Conservation (phyloP, 2,113 vertebrate species). For the Clupea harengus region DNA sequence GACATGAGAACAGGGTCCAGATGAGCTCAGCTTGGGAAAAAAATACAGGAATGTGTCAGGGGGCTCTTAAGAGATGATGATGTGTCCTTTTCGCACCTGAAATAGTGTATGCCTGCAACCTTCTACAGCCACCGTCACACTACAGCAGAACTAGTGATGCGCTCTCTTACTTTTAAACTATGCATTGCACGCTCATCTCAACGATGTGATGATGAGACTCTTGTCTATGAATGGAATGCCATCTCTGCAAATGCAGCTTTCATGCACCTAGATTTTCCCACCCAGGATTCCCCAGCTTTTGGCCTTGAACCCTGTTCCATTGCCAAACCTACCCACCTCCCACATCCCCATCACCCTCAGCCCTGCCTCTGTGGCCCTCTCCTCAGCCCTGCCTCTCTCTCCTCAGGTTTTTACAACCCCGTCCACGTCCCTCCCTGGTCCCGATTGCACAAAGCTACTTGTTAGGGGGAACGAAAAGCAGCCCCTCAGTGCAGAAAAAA, state of each 20-base stretch:
- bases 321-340: no score
- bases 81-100: background rate
- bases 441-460: conserved; percentile 46
- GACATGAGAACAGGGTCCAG: background rate
- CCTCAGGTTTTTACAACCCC: conserved; percentile 23
- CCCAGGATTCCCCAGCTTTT: background rate
- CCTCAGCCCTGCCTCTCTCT: background rate
- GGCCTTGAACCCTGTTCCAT: no score
- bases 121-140: no score
- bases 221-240: no score
- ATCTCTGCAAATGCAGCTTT: no score
- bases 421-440: background rate
- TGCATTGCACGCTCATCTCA: no score
- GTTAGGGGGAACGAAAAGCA: conserved; percentile 24
- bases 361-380: background rate
- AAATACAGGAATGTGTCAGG: background rate
- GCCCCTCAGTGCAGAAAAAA: no score
- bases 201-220: no score
- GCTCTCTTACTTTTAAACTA: no score
- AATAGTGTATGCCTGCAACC: background rate
- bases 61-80: background rate
- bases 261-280: background rate
- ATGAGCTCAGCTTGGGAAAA: background rate
- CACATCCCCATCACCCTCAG: background rate
- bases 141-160: no score